Base-by-base conservation (phyloP, 2,113 vertebrate genomes). In the Phrynocephalus versicolor region DNA sequence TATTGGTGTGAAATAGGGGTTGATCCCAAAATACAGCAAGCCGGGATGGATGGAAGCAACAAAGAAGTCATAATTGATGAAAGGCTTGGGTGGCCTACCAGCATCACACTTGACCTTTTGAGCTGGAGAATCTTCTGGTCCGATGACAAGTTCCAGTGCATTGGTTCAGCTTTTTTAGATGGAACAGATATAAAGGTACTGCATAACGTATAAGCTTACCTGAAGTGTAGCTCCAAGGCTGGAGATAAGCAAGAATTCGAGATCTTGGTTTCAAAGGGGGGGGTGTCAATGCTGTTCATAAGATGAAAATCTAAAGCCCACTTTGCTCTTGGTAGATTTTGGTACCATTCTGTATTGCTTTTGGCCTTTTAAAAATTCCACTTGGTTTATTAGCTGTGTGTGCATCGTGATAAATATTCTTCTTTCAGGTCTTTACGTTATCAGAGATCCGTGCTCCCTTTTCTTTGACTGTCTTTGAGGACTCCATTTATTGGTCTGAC, bases 1-100 rank as follows among this genome's bases (percentile, higher is more conserved):
- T 97, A 98, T 83, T 99, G 98, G 98, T 97, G 98, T 1, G 97
- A 98, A 93, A 96, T 97, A 23, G 97, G 97, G 87, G 95, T 88
- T 74, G 88, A 94, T 2, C 95, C 98, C 72, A 96, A 96, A 83
- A 97, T 99, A 45, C 95, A 97, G 92, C 89, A 90, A 57, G 95
- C 97, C 2, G 93, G 96, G 33, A 99, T 99, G 98, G 98, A 99
- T 23, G 98, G 98, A 4, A 97, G 96, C 1, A 89, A 83, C 76
- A 93, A 93, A 86, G 97, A 91, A 0, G 89, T 96, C 58, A 90
- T 99, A 69, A 90, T 99, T 84, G 93, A 78, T 27, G 82, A 88
- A 37, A 95, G 95, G 10, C 90, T 98, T 82, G 97, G 96, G 67
- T 96, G 97, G 97, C 98, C 98, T 2, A 97, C 97, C 25, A 96